phyloP scores from a whole-genome alignment of 2,888 invertebrate species.

The Sphecodes monilicornis region DNA sequence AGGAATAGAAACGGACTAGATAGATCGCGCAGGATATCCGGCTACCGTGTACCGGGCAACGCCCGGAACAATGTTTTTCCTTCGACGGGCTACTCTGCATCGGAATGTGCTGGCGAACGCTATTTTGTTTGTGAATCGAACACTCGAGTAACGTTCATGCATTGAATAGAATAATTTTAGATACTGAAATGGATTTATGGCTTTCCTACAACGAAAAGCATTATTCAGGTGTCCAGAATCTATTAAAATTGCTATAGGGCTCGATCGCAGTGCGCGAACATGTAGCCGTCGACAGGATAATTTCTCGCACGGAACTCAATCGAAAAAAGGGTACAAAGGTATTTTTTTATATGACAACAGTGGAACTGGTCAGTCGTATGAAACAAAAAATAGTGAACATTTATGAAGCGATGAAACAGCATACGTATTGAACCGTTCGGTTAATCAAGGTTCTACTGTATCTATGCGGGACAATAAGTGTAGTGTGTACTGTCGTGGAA shows the following conservation, averaged over 20 bases:
- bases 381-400: not conserved
- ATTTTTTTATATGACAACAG: not conserved
- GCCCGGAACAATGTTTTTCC: not conserved
- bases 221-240: not conserved
- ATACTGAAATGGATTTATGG: not conserved
- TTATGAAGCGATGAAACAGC: not conserved
- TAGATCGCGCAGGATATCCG: slow-evolving; percentile 36
- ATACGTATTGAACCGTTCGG: not conserved
- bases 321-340: not conserved
- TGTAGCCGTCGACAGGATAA: not conserved
- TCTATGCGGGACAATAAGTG: not conserved
- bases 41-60: slow-evolving; percentile 2
- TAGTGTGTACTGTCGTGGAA: not conserved
- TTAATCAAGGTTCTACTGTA: not conserved
- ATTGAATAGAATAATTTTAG: not conserved
- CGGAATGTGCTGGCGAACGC: not conserved
- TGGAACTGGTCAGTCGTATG: not conserved
- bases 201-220: not conserved
- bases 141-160: not conserved
- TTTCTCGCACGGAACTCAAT: not conserved
- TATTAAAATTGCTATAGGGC: not conserved
- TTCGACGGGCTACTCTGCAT: slow-evolving; percentile 1
- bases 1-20: slow-evolving; percentile 18
- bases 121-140: slow-evolving; percentile 4
- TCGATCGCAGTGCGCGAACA: not conserved